Base-by-base conservation (phyloP, 2,113 vertebrate species). In the Fregata magnificens region DNA sequence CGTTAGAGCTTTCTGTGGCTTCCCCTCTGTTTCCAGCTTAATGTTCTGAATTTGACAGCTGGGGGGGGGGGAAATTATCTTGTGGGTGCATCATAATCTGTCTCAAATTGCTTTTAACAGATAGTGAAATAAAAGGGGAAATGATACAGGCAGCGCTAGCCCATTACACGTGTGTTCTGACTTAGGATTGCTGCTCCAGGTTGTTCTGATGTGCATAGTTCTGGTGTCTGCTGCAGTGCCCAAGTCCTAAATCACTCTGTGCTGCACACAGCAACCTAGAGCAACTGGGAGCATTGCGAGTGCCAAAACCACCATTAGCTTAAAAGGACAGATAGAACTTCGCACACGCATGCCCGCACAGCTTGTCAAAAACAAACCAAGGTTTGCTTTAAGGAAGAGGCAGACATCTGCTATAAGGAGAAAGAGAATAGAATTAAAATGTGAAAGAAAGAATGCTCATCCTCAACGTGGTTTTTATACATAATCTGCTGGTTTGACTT, bases 101-200 rank as follows among this genome's bases (percentile, higher is more conserved):
- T 93, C 84, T 94, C 86, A 82, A 84, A 93, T 94, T 50, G 91
- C 84, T 87, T 94, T 91, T 91, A 93, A 69, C 70, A 89, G 89
- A 82, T 85, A 83, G 78, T 90, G 71, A 96, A 95, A 91, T 96
- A 81, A 92, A 89, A 93, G 69, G 67, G 77, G 89, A 95, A 63
- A 79, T 19, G 49, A 86, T 82, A 19, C 69, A 82, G 88, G 94
- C 86, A 34, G 65, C 1, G 0, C 69, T 74, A 28, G 77, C 69
- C 82, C 47, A 5, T 86, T 80, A 67, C 47, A 50, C 40, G 1
- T 50, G 66, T 88, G 81, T 82, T 82, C 59, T 73, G 66, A 49
- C n/a, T 81, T 32, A 25, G 61, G 61, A 5, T 13, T 69, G 79
- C 84, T 86, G 88, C 76, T 96, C 80, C 0, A 0, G 62, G 67